phyloP scores from a whole-genome alignment of 2,797 vertebrate genomes.

The Masticophis lateralis region DNA sequence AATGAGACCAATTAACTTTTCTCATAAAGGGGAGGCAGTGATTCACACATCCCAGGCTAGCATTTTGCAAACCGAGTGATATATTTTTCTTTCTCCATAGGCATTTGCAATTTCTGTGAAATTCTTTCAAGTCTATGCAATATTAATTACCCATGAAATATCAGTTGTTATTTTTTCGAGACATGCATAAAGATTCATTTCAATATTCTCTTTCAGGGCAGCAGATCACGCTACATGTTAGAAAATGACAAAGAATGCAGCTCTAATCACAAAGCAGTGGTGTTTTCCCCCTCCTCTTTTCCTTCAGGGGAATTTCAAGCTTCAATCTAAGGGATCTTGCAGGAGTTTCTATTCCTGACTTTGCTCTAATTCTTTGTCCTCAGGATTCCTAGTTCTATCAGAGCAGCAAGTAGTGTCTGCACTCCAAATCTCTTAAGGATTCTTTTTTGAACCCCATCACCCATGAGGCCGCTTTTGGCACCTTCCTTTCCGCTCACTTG shows the following conservation, averaged over 20 bases:
- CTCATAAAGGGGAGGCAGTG: neutral
- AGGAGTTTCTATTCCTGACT: constrained; percentile 34
- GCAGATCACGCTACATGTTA: neutral
- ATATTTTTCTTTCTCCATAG: neutral
- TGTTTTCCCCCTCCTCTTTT: neutral
- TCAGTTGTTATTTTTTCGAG: neutral
- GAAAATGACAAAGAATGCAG: constrained; percentile 2
- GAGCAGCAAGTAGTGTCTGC: neutral
- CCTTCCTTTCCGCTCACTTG: neutral
- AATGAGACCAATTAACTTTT: constrained; percentile 15
- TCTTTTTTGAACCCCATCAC: constrained; percentile 15
- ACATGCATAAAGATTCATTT: neutral
- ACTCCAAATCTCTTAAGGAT: constrained; percentile 2
- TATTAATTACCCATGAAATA: constrained; percentile 16
- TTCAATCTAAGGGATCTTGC: constrained; percentile 11
- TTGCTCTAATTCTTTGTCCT: constrained; percentile 9
- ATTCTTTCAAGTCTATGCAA: neutral
- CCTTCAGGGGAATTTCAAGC: constrained; percentile 13
- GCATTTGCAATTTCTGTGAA: neutral
- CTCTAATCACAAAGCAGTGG: constrained; percentile 11
- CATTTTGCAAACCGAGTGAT: neutral
- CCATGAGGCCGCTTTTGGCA: constrained; percentile 1
- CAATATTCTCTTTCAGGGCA: neutral
- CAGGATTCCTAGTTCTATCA: neutral
- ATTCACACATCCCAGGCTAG: neutral